Evolutionary conservation across 2,113 vertebrate genomes (phyloP).

Genomic region (Petromus typicus): DNA sequence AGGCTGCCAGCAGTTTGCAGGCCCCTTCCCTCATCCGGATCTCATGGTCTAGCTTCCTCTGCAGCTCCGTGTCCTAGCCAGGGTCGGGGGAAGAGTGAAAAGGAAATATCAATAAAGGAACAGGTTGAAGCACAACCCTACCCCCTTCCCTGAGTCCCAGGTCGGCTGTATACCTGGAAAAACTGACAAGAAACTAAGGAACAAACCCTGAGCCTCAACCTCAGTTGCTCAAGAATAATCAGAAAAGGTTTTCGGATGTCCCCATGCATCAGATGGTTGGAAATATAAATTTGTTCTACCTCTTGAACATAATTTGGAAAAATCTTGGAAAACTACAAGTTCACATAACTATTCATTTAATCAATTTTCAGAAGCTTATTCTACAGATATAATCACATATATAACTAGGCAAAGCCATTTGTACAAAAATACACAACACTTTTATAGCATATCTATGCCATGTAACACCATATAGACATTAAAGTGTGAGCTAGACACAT

Average conservation of each 20-base stretch:
- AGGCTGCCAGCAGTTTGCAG: slow-evolving; percentile 94
- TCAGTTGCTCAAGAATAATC: slow-evolving; percentile 1
- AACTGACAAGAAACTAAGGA: neutral
- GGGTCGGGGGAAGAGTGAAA: neutral
- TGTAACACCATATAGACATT: neutral
- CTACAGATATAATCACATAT: neutral
- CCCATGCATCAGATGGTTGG: neutral
- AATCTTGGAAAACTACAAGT: slow-evolving; percentile 55
- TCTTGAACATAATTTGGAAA: slow-evolving; percentile 51
- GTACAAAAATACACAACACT: slow-evolving; percentile 7
- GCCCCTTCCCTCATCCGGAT: slow-evolving; percentile 96
- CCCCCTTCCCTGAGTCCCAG: neutral
- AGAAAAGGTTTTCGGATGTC: neutral
- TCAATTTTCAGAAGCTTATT: slow-evolving; percentile 15
- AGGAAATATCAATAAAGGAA: neutral
- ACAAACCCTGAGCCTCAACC: neutral
- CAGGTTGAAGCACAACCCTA: neutral
- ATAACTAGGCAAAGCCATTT: neutral
- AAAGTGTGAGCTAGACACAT: slow-evolving; percentile 36
- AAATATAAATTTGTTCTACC: neutral
- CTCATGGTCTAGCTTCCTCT: slow-evolving; percentile 96
- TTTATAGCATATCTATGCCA: neutral
- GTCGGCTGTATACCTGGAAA: neutral
- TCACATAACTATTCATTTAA: slow-evolving; percentile 41
- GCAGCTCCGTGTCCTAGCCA: slow-evolving; percentile 94